A percentile compares a stretch with the other conserved stretches of the same genome.
Evolutionary conservation across 2,113 vertebrate genomes (phyloP).

Genomic region (Campylomormyrus tamandua): DNA sequence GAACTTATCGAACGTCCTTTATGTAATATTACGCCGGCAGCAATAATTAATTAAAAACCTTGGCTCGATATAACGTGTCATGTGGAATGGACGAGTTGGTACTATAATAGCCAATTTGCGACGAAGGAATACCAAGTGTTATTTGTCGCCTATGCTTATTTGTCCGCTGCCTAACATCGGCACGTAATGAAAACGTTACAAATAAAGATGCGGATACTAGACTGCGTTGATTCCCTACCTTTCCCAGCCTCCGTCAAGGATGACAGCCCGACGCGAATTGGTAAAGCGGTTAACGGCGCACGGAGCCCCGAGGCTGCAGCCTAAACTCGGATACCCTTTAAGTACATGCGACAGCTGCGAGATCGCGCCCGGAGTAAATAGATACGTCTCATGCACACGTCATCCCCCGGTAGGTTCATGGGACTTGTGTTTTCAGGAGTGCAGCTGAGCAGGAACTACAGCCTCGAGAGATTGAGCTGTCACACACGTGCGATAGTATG

Average conservation of each 20-base stretch:
- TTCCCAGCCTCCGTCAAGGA: not conserved
- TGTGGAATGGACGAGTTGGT: not conserved
- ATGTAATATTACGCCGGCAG: not conserved
- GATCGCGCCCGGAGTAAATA: not conserved
- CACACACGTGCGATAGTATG: not conserved
- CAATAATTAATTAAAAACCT: constrained; percentile 3
- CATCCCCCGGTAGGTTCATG: not conserved
- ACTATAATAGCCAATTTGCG: not conserved
- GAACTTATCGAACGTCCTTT: not conserved
- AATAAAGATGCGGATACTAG: not conserved
- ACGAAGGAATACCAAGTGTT: not conserved
- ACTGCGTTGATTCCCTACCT: constrained; percentile 19
- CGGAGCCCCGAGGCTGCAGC: constrained; percentile 21
- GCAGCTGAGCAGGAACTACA: constrained; percentile 9
- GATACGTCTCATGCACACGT: constrained; percentile 6
- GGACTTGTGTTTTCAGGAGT: constrained; percentile 6
- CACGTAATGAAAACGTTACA: not conserved
- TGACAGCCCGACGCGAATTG: not conserved
- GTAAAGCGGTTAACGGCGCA: constrained; percentile 9
- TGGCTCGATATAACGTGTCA: not conserved
- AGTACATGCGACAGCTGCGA: constrained; percentile 4
- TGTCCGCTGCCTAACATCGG: not conserved
- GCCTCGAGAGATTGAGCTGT: not conserved
- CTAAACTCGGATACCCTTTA: constrained; percentile 26
- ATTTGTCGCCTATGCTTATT: not conserved